These are phyloP conservation scores for Cordilura impudica DNA, from an alignment of 2,888 invertebrate species.

Conservation along the genomic window DNA sequence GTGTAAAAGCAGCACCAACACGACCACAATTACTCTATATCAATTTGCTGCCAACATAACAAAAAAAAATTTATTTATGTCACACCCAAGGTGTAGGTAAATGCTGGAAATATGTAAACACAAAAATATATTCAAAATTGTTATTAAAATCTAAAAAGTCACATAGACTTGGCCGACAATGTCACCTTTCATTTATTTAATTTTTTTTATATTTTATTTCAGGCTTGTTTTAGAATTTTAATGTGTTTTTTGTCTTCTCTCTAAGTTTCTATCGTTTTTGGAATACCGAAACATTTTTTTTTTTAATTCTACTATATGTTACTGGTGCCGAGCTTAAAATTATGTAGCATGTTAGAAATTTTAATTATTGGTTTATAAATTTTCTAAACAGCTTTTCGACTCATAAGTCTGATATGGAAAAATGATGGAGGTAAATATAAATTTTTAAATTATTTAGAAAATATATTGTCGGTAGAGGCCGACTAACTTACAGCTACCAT, in stretches of 20 bases:
- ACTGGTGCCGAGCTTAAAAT: background rate
- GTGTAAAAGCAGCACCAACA: background rate
- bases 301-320: background rate
- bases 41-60: no score
- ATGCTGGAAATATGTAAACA: background rate
- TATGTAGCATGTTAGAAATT: background rate
- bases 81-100: conserved; percentile 36
- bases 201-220: background rate
- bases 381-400: background rate
- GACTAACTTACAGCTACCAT: no score
- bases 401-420: background rate
- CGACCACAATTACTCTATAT: background rate
- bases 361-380: background rate
- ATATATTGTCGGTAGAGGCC: no score
- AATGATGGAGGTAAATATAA: no score
- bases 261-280: background rate
- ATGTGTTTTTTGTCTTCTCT: background rate
- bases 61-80: no score
- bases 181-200: background rate
- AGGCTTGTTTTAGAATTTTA: background rate
- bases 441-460: no score
- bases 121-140: background rate
- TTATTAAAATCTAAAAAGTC: conserved; percentile 26
- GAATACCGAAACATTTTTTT: background rate
- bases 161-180: conserved; percentile 26